Base-by-base conservation (phyloP, 2,888 invertebrate species). In the Cybosia mesomella region DNA sequence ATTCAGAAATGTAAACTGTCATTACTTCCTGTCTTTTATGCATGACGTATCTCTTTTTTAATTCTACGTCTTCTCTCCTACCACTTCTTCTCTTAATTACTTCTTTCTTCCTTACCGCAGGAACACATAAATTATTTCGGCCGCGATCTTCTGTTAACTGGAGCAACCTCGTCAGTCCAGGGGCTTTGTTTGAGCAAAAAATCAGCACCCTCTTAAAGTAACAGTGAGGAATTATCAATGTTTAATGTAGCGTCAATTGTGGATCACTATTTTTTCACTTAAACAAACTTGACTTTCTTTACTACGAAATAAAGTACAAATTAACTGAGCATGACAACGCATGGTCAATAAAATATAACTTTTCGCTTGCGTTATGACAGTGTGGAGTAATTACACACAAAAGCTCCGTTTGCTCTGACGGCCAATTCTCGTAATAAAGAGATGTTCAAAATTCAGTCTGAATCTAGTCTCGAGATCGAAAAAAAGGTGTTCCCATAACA, bases 81-180 rank as follows among this genome's bases (percentile, higher is more conserved):
- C n/a, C n/a, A n/a, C 18, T 43, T 18, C 43, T 18, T 43, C 43
- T 43, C 18, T 43, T 43, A 43, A 49, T n/a, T 49, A n/a, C 49
- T 49, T 49, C 49, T 49, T n/a, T 49, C 49, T 49, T 49, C 49
- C 49, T 49, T 49, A 49, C 49, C n/a, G n/a, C 49, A 49, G 49
- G 49, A 49, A 49, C 49, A 49, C 49, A 1, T 49, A 18, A 43
- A 5, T 43, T n/a, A 15, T 49, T 49, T 18, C 18, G 43, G 43
- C 1, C 18, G 18, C 15, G 43, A 43, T 43, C 43, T 43, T 43
- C 43, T 18, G 43, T 18, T 49, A n/a, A n/a, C 49, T n/a, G 49
- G n/a, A 49, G n/a, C n/a, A 49, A 2, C n/a, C 8, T 49, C 49
- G 4, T 49, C 49, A 49, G 49, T 49, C 18, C 49, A n/a, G 49